These are phyloP conservation scores for Noturus placidus DNA, from an alignment of 2,113 vertebrate species.

Conservation along the genomic window DNA sequence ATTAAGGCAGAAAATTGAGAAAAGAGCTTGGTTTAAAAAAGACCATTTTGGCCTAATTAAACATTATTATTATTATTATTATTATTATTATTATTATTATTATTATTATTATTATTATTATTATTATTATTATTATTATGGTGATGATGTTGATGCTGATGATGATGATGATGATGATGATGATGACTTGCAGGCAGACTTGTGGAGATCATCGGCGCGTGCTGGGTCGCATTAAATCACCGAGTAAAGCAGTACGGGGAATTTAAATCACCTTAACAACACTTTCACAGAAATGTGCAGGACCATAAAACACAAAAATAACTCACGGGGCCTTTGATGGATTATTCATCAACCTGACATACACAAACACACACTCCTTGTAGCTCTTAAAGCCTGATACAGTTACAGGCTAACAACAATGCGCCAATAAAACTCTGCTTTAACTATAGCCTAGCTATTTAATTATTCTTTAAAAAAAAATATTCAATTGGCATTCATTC, in stretches of 20 bases:
- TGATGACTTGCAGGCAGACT: not conserved
- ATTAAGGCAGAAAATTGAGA: not conserved
- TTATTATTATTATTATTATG: too few species aligned
- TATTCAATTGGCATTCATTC: not conserved
- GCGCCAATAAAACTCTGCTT: not conserved
- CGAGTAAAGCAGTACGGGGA: slow-evolving; percentile 9
- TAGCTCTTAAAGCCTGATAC: not conserved
- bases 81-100: not conserved
- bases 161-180: too few species aligned
- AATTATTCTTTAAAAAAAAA: not conserved
- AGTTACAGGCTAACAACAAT: not conserved
- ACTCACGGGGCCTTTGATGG: not conserved
- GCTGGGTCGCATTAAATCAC: slow-evolving; percentile 22
- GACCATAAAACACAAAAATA: slow-evolving; percentile 27
- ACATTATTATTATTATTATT: not conserved
- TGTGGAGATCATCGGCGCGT: not conserved
- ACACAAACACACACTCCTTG: slow-evolving; percentile 4
- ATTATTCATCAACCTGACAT: slow-evolving; percentile 1
- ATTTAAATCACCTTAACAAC: slow-evolving; percentile 30
- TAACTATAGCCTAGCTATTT: not conserved
- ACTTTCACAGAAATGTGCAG: not conserved
- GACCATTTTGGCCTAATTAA: not conserved
- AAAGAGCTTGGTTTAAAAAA: not conserved
- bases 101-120: not conserved
- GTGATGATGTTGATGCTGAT: too few species aligned